Base-by-base conservation (phyloP, 2,113 vertebrate genomes). In the Rhinopithecus roxellana region DNA sequence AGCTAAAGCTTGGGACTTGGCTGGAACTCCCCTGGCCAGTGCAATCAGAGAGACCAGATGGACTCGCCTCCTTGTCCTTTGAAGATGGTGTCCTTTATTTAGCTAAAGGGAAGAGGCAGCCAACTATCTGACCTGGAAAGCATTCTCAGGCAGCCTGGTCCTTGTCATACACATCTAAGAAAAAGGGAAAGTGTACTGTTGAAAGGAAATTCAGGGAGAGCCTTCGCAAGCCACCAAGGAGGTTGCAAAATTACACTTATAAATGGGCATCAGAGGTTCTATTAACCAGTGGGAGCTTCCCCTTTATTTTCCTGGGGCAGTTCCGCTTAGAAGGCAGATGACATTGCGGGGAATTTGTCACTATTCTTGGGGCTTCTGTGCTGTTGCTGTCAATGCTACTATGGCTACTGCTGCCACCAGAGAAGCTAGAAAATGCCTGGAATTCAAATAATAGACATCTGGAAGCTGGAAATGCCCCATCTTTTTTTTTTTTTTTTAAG, bases 11-110 rank as follows among this genome's bases (percentile, higher is more conserved):
- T 57, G 93, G 93, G 20, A 94, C 97, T 90, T 94, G 95, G 94
- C 95, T 98, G 93, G 85, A 97, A 97, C 90, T 79, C 92, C 97
- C 94, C 83, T 97, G 98, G 96, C 45, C 64, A 40, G 96, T 82
- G 94, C 98, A 97, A 45, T 93, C 94, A 96, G 92, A 90, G 90
- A 92, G 86, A 93, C 91, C 98, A 98, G 96, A 98, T 97, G 96
- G 93, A 70, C 70, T 94, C 3, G 64, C 77, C 92, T 98, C 82
- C 91, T 96, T 84, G 85, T 81, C 95, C 98, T 98, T 98, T 75
- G 72, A 98, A 95, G 97, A 98, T 0, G 2, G 48, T 92, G 95
- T 97, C 95, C 98, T 97, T 98, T 95, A 97, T 97, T 94, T 96
- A 93, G 96, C 91, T 90, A 64, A 82, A 82, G 82, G 81, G 92